Conservation (phyloP, 2,888 invertebrate genomes). For the Troides aeacus region DNA sequence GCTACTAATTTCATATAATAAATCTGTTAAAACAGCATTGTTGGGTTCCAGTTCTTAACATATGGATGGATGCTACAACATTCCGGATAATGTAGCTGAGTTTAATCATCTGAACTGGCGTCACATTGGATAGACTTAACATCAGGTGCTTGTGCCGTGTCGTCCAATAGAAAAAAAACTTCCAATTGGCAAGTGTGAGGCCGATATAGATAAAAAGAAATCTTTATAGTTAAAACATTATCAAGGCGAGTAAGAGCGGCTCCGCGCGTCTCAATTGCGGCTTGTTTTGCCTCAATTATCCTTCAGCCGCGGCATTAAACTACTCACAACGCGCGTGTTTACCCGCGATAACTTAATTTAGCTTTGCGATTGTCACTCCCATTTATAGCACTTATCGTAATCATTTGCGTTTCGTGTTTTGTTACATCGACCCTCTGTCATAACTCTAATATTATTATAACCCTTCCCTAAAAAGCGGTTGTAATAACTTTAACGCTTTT, state of each 20-base stretch:
- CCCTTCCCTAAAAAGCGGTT: background rate
- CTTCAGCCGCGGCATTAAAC: slow-evolving; percentile 19
- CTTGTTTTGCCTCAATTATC: slow-evolving; percentile 30
- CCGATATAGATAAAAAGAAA: slow-evolving; percentile 21
- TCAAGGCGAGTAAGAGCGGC: slow-evolving; percentile 7
- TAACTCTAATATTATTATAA: background rate
- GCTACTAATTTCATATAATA: too few relatives aligned
- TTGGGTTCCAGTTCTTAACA: too few relatives aligned
- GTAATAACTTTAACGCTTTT: background rate
- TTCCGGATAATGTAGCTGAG: too few relatives aligned
- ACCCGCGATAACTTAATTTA: slow-evolving; percentile 25
- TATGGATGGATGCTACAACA: too few relatives aligned
- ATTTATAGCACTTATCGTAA: background rate
- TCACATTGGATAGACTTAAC: too few relatives aligned
- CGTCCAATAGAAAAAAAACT: too few relatives aligned
- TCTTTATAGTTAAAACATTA: slow-evolving; percentile 27
- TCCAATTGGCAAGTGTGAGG: background rate
- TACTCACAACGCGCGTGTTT: slow-evolving; percentile 18
- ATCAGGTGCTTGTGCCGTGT: too few relatives aligned
- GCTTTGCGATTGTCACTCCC: slow-evolving; percentile 17
- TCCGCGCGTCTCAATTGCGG: slow-evolving; percentile 18
- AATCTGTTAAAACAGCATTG: too few relatives aligned
- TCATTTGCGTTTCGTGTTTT: background rate
- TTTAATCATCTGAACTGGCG: too few relatives aligned
- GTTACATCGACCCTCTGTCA: background rate